Conservation (phyloP, 2,113 vertebrate species). For the Campylorhamphus procurvoides region DNA sequence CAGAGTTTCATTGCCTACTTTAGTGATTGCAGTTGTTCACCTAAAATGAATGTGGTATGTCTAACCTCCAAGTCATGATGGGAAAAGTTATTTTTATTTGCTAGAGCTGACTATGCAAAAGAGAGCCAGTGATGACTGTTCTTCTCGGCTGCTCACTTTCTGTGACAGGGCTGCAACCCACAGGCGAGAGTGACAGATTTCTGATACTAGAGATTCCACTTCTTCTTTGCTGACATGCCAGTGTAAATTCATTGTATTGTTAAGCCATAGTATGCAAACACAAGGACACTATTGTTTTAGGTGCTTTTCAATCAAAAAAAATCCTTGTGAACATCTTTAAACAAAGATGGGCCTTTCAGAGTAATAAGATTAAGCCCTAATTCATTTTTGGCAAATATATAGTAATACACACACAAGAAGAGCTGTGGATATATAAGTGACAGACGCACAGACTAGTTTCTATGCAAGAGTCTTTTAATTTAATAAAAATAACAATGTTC, state of each 20-base stretch:
- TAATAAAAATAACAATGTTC: background rate
- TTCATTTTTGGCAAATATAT: background rate
- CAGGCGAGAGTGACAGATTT: background rate
- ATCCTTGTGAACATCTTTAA: background rate
- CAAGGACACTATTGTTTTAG: background rate
- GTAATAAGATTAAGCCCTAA: background rate
- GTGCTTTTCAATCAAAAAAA: background rate
- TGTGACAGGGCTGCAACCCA: background rate
- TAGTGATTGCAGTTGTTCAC: background rate
- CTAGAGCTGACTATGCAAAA: background rate
- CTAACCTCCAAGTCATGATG: background rate
- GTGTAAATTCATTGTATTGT: background rate
- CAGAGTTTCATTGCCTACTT: background rate
- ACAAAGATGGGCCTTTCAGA: background rate
- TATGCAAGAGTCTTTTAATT: background rate
- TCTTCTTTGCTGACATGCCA: background rate
- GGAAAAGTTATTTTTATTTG: conserved; percentile 50
- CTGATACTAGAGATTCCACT: background rate
- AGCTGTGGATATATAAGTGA: background rate
- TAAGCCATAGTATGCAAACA: background rate
- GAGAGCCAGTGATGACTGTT: background rate
- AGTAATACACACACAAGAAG: background rate
- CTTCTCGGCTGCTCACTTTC: background rate
- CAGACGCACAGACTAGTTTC: background rate
- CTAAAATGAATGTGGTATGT: background rate